phyloP scores from a whole-genome alignment of 2,888 invertebrate genomes.

The Theodoxus fluviatilis region DNA sequence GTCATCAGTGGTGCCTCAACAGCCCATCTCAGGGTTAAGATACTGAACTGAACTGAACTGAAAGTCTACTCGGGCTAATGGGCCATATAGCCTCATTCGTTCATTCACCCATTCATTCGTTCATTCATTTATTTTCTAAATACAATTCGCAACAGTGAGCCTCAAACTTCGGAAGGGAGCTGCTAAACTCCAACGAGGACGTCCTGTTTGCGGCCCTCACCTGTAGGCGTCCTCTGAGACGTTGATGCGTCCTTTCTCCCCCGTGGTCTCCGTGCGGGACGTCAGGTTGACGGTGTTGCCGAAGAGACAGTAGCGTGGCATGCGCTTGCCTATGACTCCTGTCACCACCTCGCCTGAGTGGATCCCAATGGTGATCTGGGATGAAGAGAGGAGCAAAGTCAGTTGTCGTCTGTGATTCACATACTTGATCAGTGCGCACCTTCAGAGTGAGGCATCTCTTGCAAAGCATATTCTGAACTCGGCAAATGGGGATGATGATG shows the following conservation, averaged over 20 bases:
- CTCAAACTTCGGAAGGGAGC: background rate
- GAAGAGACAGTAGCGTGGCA: conserved; percentile 62
- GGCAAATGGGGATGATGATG: no score
- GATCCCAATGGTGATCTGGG: conserved; percentile 60
- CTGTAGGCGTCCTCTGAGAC: conserved; percentile 57
- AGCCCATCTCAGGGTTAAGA: no score
- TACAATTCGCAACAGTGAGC: background rate
- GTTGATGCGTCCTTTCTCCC: conserved; percentile 57
- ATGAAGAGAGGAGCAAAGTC: conserved; percentile 15
- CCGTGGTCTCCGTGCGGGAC: conserved; percentile 60
- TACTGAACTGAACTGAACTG: no score
- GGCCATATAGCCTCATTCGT: no score
- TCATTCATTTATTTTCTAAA: background rate
- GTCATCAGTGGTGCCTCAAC: no score
- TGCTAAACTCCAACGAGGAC: no score
- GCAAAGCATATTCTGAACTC: no score
- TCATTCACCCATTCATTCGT: no score
- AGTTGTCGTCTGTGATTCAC: no score
- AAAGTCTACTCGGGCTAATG: no score
- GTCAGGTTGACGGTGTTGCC: conserved; percentile 63
- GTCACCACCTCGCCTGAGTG: conserved; percentile 63
- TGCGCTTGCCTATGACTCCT: conserved; percentile 61
- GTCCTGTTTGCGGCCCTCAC: conserved; percentile 61
- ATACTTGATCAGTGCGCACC: no score
- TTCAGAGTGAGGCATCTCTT: no score